A percentile compares a stretch with the other conserved stretches of the same genome.
phyloP scores from a whole-genome alignment of 2,113 vertebrate genomes.

The Pangasianodon gigas region DNA sequence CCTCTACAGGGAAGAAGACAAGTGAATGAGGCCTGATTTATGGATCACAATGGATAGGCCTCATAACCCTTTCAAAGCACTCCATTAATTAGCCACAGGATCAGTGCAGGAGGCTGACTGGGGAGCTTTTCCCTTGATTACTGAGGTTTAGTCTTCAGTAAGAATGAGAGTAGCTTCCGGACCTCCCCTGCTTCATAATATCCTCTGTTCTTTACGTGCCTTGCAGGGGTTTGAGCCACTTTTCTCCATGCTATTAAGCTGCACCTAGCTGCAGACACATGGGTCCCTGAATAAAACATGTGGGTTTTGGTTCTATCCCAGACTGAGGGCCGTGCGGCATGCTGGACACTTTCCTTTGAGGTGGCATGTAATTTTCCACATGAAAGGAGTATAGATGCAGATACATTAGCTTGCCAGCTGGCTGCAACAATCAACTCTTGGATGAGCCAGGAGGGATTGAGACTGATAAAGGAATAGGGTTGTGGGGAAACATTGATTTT shows the following conservation, averaged over 20 bases:
- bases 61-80: constrained; percentile 65
- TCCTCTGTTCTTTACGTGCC: constrained; percentile 38
- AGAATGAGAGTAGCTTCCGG: background rate
- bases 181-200: constrained; percentile 13
- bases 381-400: constrained; percentile 50
- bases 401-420: constrained; percentile 41
- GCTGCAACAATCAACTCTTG: constrained; percentile 32
- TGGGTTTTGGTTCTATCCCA: constrained; percentile 51
- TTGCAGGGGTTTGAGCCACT: constrained; percentile 13
- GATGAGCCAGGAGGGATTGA: constrained; percentile 30
- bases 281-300: constrained; percentile 71
- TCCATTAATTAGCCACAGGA: constrained; percentile 68
- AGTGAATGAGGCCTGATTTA: constrained; percentile 63
- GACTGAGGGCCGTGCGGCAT: constrained; percentile 40
- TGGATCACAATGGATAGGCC: constrained; percentile 62
- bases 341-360: constrained; percentile 36
- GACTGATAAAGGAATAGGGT: constrained; percentile 32
- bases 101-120: constrained; percentile 59
- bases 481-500: background rate
- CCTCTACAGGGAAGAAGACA: constrained; percentile 19
- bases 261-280: constrained; percentile 62
- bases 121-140: constrained; percentile 67
- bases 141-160: constrained; percentile 46
- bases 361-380: constrained; percentile 55
- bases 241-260: constrained; percentile 60